Evolutionary conservation across 1,140 invertebrate species (phyloP), one percentile per base, ranked within the genome.

Genomic region (Rhopalosiphum maidis): DNA sequence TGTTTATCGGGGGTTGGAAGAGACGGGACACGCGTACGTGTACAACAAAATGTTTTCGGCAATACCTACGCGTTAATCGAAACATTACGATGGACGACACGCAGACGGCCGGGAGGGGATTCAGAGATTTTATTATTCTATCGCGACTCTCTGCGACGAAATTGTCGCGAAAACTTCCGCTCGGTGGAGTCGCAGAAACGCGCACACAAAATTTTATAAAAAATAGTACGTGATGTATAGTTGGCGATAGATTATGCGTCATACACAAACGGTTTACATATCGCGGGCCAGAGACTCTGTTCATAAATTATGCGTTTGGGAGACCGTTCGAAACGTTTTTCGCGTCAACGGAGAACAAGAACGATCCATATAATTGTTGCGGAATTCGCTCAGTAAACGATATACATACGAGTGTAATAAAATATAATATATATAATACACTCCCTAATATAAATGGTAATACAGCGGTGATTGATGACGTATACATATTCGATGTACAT

Each of bases 391-490:
- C 23, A 18, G 30, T n/a, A 21, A n/a, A n/a, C 60, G 30, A 18
- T n/a, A 5, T 5, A 77, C 60, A 35, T 8, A n/a, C 30, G 15
- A n/a, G 60, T 5, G 18, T 35, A n/a, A 77, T 77, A 77, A 77
- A 77, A 77, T 35, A 77, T n/a, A 77, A n/a, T 6, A 6, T 54
- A 54, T n/a, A 77, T 18, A 35, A 43, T 86, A 23, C 8, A 48
- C 25, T 85, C 5, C 22, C 18, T 48, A 88, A 87, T 87, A 48
- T 87, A 88, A 88, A 88, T 88, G 86, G 86, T 88, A 88, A 88
- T 51, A 77, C 60, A 15, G 18, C n/a, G 86, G 86, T 51, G 86
- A 88, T 88, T 88, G 86, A 88, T 48, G 86, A 88, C 30, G 30
- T 9, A 46, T 30, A 18, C 23, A 30, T 46, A 41, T 83, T 25